Evolutionary conservation across 2,797 vertebrate species (phyloP).

Genomic region (Danio kyathit): DNA sequence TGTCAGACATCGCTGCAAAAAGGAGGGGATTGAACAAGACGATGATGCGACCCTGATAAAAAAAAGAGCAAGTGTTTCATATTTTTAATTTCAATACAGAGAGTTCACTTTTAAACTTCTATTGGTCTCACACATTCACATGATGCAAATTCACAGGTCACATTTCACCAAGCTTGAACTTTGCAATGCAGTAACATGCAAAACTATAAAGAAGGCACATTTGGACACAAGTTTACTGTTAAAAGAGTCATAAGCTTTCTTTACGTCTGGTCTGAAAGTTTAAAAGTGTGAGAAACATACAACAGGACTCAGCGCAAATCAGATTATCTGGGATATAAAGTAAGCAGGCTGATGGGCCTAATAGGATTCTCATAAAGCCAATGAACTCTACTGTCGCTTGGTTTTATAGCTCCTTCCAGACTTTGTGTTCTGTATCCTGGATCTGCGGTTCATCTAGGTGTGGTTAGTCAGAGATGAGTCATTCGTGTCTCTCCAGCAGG

Average conservation of each 20-base stretch:
- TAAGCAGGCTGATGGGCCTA: constrained; percentile 5
- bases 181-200: too few relatives aligned
- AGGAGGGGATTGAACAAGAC: too few relatives aligned
- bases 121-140: too few relatives aligned
- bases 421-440: not conserved
- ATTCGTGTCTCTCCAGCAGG: constrained; percentile 19
- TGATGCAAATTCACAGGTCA: too few relatives aligned
- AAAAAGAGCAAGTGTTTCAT: too few relatives aligned
- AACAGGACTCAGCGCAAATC: not conserved
- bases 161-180: too few relatives aligned
- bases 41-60: too few relatives aligned
- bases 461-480: constrained; percentile 47
- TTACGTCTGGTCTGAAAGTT: constrained; percentile 1
- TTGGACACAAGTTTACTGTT: not conserved
- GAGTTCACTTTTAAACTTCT: too few relatives aligned
- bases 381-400: not conserved
- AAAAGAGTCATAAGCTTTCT: not conserved
- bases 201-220: too few relatives aligned
- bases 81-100: too few relatives aligned
- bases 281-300: not conserved
- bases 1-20: too few relatives aligned
- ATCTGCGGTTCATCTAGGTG: not conserved
- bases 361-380: constrained; percentile 12
- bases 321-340: constrained; percentile 38
- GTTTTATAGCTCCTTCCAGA: not conserved